These are phyloP conservation scores for Myrmecobius fasciatus DNA, from an alignment of 2,113 vertebrate species.

Conservation along the genomic window DNA sequence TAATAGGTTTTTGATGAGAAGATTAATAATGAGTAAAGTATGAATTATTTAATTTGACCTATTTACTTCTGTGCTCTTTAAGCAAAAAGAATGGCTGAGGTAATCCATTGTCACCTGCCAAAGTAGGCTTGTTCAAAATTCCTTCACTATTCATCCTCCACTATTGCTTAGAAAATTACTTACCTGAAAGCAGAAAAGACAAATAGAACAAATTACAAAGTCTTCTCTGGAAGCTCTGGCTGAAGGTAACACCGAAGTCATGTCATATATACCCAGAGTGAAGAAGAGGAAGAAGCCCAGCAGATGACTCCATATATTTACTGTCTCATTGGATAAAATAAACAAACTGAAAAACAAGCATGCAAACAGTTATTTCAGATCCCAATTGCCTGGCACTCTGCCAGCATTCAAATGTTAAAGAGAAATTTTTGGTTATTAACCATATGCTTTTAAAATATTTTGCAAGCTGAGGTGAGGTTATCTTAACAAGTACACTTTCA, in stretches of 20 bases:
- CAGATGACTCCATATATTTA: conserved; percentile 97
- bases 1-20: neutral
- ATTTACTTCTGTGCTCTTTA: neutral
- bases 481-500: neutral
- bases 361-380: conserved; percentile 50
- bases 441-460: neutral
- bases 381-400: neutral
- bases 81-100: neutral
- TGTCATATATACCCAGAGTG: conserved; percentile 92
- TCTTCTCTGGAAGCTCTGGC: conserved; percentile 92
- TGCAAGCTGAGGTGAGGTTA: neutral
- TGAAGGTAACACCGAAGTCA: conserved; percentile 90
- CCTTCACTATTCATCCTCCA: neutral
- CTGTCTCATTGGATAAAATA: conserved; percentile 95
- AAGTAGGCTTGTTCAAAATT: conserved; percentile 6
- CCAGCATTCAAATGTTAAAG: conserved; percentile 20
- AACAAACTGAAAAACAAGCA: conserved; percentile 87
- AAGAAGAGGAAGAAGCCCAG: conserved; percentile 96
- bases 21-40: conserved; percentile 1
- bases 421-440: neutral
- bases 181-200: conserved; percentile 97
- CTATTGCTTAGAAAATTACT: conserved; percentile 34
- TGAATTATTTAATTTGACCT: neutral
- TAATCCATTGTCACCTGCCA: neutral
- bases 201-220: conserved; percentile 95